These are phyloP conservation scores for Cosmia pyralina DNA, from an alignment of 2,888 invertebrate species.

Conservation along the genomic window DNA sequence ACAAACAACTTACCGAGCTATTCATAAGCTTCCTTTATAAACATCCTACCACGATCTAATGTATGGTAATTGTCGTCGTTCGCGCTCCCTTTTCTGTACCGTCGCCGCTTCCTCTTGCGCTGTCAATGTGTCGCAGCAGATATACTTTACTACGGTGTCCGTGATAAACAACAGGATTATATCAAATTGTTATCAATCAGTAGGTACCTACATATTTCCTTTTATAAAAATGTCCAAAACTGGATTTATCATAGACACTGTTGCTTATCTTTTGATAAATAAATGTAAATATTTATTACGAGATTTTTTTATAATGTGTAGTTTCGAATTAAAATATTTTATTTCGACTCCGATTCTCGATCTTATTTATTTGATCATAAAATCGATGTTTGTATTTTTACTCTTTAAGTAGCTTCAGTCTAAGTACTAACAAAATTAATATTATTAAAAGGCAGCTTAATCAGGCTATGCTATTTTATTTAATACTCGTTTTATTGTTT, in stretches of 20 bases:
- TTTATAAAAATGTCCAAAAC: slow-evolving; percentile 4
- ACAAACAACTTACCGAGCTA: slow-evolving; percentile 53
- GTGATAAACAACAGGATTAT: slow-evolving; percentile 25
- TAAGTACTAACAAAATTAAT: slow-evolving; percentile 53
- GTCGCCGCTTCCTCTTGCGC: slow-evolving; percentile 52
- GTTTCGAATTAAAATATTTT: slow-evolving; percentile 13
- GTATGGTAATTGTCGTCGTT: slow-evolving; percentile 56
- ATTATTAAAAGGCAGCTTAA: slow-evolving; percentile 39
- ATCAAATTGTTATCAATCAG: slow-evolving; percentile 6
- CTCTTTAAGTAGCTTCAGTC: slow-evolving; percentile 30
- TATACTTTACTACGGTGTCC: slow-evolving; percentile 32
- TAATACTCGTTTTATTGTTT: slow-evolving; percentile 55
- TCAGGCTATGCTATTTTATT: slow-evolving; percentile 42
- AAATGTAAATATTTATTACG: slow-evolving; percentile 47
- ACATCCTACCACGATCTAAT: slow-evolving; percentile 54
- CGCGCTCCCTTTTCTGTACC: slow-evolving; percentile 61
- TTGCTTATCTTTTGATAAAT: slow-evolving; percentile 29
- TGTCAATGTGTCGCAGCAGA: slow-evolving; percentile 43
- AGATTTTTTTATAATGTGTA: slow-evolving; percentile 14
- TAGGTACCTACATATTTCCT: slow-evolving; percentile 15
- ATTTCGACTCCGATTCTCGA: slow-evolving; percentile 25
- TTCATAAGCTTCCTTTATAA: slow-evolving; percentile 60
- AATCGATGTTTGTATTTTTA: slow-evolving; percentile 30
- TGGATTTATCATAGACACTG: slow-evolving; percentile 17
- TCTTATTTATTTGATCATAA: slow-evolving; percentile 32